Evolutionary conservation across 2,797 vertebrate species (phyloP).

Genomic region (Iguana delicatissima): DNA sequence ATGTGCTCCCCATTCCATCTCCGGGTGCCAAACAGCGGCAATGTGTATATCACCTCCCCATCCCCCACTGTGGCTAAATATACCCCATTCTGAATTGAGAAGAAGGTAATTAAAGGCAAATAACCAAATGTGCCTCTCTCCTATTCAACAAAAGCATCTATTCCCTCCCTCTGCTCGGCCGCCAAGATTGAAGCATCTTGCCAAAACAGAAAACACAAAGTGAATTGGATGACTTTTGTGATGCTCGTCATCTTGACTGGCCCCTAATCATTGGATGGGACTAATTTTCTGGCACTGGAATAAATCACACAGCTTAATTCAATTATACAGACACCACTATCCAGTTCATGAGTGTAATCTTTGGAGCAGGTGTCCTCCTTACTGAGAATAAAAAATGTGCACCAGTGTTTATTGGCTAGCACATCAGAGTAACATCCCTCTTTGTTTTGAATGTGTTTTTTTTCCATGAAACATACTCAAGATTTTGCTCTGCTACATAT

Average conservation of each 20-base stretch:
- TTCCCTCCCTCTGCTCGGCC: not conserved
- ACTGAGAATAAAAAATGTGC: constrained; percentile 60
- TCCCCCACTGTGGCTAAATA: not conserved
- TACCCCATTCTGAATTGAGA: not conserved
- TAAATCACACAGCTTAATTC: constrained; percentile 65
- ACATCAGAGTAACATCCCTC: not conserved
- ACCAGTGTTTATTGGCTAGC: constrained; percentile 62
- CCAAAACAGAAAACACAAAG: constrained; percentile 56
- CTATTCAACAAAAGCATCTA: constrained; percentile 13
- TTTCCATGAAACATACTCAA: not conserved
- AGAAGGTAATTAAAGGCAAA: constrained; percentile 41
- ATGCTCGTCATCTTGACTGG: constrained; percentile 53
- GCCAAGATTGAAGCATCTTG: constrained; percentile 38
- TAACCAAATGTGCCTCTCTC: not conserved
- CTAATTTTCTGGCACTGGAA: constrained; percentile 43
- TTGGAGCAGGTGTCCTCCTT: constrained; percentile 73
- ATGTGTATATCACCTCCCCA: constrained; percentile 32
- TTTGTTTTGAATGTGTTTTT: not conserved
- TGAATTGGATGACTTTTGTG: constrained; percentile 47
- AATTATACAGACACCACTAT: constrained; percentile 64
- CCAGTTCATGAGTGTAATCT: constrained; percentile 69
- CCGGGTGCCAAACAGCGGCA: constrained; percentile 37
- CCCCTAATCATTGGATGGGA: constrained; percentile 57
- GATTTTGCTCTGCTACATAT: not conserved
- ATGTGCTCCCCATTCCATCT: constrained; percentile 53